phyloP scores from a whole-genome alignment of 2,113 vertebrate species.

The Odobenus rosmarus region DNA sequence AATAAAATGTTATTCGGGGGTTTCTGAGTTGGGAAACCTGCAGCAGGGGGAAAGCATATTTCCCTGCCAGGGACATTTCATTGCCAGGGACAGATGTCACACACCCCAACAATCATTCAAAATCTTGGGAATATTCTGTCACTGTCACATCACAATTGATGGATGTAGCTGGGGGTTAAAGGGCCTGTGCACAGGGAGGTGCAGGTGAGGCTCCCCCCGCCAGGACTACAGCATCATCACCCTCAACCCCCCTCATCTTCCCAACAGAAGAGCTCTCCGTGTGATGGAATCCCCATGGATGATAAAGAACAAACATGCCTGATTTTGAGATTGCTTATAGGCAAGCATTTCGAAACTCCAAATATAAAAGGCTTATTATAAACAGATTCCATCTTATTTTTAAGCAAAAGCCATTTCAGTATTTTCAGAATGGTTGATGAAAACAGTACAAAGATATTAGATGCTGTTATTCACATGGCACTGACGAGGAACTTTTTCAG shows the following conservation, averaged over 20 bases:
- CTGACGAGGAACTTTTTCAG: background rate
- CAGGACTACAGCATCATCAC: constrained; percentile 72
- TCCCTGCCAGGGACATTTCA: constrained; percentile 62
- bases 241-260: constrained; percentile 75
- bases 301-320: constrained; percentile 39
- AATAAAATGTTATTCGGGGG: constrained; percentile 35
- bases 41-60: constrained; percentile 40
- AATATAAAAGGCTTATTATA: background rate
- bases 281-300: constrained; percentile 69
- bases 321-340: constrained; percentile 15
- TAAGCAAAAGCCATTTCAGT: background rate
- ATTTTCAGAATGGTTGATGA: background rate
- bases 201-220: constrained; percentile 82
- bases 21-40: constrained; percentile 52
- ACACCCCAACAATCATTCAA: constrained; percentile 82
- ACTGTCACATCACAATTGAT: constrained; percentile 88
- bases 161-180: constrained; percentile 90
- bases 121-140: constrained; percentile 86
- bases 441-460: background rate
- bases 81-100: constrained; percentile 82
- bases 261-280: constrained; percentile 59
- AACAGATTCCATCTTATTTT: background rate
- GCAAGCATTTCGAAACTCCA: background rate
- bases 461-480: background rate
- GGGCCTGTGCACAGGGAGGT: constrained; percentile 87